Percentiles rank a stretch among this genome's conserved stretches.
Evolutionary conservation across 2,888 invertebrate genomes (phyloP).

Genomic region (Apamea epomidion): DNA sequence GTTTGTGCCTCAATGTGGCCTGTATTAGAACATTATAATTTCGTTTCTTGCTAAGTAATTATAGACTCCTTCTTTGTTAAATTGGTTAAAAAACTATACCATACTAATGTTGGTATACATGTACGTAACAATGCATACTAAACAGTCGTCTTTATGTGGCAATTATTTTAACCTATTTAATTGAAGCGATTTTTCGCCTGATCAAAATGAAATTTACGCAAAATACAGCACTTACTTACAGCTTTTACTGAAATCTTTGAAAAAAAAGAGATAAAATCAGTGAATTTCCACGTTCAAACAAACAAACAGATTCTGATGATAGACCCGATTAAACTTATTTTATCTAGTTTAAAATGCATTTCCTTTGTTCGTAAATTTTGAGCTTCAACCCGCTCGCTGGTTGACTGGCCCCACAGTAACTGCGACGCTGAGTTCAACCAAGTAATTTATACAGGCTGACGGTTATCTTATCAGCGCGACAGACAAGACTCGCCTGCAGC

Average conservation of each 20-base stretch:
- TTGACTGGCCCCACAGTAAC: constrained; percentile 9
- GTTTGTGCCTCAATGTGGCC: neutral
- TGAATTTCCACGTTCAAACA: neutral
- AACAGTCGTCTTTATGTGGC: neutral
- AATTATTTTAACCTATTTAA: neutral
- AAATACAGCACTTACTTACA: neutral
- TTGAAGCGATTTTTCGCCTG: neutral
- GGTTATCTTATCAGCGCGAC: constrained; percentile 29
- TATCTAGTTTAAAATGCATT: neutral
- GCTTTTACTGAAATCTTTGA: neutral
- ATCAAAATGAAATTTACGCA: neutral
- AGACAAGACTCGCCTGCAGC: constrained; percentile 18
- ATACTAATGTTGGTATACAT: neutral
- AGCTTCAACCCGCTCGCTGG: neutral
- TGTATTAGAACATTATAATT: neutral
- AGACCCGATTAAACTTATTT: neutral
- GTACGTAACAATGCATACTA: neutral
- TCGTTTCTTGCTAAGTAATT: neutral
- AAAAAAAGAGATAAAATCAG: neutral
- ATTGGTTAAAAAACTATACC: neutral
- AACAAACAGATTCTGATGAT: neutral
- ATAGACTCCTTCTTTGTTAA: neutral
- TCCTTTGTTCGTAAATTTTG: neutral
- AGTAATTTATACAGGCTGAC: constrained; percentile 16
- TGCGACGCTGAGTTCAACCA: constrained; percentile 6